Conservation (phyloP, 1,140 invertebrate species). For the Drosophila sproati region DNA sequence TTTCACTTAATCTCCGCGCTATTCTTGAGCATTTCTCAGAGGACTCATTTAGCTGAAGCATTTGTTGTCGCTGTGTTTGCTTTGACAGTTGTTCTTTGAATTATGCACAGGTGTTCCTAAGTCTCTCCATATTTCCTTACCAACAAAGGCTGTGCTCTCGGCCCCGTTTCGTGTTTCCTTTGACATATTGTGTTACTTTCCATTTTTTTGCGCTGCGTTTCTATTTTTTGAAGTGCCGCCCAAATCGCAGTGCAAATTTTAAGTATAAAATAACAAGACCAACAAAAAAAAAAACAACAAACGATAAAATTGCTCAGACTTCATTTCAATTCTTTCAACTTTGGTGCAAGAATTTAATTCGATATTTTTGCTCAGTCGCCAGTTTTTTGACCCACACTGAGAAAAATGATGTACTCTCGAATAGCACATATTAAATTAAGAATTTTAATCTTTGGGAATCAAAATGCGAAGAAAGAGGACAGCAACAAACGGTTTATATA, state of each 20-base stretch:
- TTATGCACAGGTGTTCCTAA: constrained; percentile 46
- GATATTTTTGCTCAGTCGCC: too few relatives aligned
- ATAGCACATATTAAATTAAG: too few relatives aligned
- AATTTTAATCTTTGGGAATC: too few relatives aligned
- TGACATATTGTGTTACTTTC: constrained; percentile 61
- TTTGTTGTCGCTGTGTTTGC: constrained; percentile 33
- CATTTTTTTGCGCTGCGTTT: not conserved
- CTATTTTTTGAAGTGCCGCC: constrained; percentile 15
- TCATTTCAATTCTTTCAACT: not conserved
- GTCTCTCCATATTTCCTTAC: not conserved
- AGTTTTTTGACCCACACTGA: too few relatives aligned
- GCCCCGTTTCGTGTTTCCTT: constrained; percentile 64
- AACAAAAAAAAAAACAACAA: not conserved
- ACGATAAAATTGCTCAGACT: not conserved
- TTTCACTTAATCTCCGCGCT: constrained; percentile 52
- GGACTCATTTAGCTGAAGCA: constrained; percentile 32
- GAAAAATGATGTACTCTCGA: too few relatives aligned
- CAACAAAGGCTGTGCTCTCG: constrained; percentile 45
- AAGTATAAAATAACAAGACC: not conserved
- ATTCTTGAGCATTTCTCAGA: constrained; percentile 23
- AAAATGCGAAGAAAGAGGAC: too few relatives aligned
- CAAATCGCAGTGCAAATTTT: constrained; percentile 56
- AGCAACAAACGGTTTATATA: too few relatives aligned
- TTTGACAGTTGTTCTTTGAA: constrained; percentile 51
- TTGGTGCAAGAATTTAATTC: not conserved